Evolutionary conservation across 2,113 vertebrate genomes (phyloP).

Genomic region (Pseudopodoces humilis): DNA sequence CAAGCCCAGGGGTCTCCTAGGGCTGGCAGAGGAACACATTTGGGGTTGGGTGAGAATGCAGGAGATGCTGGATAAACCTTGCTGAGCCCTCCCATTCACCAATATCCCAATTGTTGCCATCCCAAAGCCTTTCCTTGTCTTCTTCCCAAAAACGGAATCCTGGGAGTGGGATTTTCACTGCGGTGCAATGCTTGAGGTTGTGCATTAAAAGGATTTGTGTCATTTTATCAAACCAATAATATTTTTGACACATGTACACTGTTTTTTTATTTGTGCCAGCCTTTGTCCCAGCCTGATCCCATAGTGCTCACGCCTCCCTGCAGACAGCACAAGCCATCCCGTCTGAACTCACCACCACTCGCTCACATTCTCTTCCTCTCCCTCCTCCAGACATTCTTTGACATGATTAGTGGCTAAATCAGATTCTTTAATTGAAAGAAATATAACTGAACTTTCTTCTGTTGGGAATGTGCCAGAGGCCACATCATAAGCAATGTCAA

Average conservation of each 20-base stretch:
- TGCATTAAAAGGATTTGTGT: neutral
- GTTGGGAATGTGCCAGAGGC: constrained; percentile 27
- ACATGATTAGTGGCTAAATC: constrained; percentile 51
- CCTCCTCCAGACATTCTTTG: constrained; percentile 64
- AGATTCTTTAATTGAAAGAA: constrained; percentile 52
- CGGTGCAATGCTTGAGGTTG: fast-evolving
- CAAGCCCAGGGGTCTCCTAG: neutral
- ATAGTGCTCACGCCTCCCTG: neutral
- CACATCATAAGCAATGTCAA: constrained; percentile 35
- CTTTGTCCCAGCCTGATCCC: neutral
- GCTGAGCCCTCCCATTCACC: neutral
- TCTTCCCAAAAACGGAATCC: neutral
- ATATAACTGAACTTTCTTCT: constrained; percentile 50
- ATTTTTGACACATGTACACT: neutral
- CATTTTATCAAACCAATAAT: neutral
- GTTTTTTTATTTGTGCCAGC: neutral
- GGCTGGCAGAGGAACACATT: neutral
- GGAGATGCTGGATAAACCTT: neutral
- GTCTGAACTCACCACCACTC: neutral
- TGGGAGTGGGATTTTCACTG: neutral
- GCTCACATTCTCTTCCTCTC: neutral
- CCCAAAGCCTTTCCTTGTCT: neutral
- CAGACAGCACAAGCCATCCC: neutral
- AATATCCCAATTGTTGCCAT: neutral
- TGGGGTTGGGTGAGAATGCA: neutral